These are phyloP conservation scores for Trematocara unimaculatum DNA, from an alignment of 2,113 vertebrate genomes.

Conservation along the genomic window DNA sequence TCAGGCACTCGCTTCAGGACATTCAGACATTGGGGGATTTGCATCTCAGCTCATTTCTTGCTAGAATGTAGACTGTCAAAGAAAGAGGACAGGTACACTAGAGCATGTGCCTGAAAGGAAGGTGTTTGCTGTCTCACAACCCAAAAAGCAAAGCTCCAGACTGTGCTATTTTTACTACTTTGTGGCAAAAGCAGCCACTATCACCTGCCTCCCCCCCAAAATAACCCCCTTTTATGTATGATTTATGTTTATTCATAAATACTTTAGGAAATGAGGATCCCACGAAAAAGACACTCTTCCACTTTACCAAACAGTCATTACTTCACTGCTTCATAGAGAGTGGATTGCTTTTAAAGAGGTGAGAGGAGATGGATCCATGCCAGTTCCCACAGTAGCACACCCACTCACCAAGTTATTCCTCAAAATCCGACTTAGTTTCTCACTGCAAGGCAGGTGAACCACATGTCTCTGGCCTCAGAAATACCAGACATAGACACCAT, in stretches of 20 bases:
- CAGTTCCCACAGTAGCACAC: background rate
- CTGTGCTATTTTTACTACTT: background rate
- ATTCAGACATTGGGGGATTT: background rate
- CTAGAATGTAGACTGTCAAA: background rate
- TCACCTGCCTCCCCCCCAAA: background rate
- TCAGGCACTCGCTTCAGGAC: background rate
- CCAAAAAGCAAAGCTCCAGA: background rate
- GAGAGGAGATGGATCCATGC: background rate
- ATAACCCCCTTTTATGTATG: background rate
- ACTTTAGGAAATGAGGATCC: background rate
- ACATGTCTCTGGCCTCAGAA: background rate
- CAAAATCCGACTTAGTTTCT: conserved; percentile 1
- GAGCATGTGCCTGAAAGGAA: background rate
- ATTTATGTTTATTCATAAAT: conserved; percentile 1
- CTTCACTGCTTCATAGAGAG: background rate
- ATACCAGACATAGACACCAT: background rate
- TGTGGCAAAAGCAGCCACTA: background rate
- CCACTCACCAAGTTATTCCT: background rate
- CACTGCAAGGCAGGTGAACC: background rate
- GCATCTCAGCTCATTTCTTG: background rate
- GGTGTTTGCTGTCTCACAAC: background rate
- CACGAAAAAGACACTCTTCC: background rate
- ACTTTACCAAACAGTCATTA: background rate
- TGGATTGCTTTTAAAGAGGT: background rate
- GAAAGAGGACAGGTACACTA: background rate